A percentile compares a stretch with the other conserved stretches of the same genome.
These are phyloP conservation scores for Drosophila nannoptera DNA, from an alignment of 1,140 invertebrate genomes.

Conservation along the genomic window DNA sequence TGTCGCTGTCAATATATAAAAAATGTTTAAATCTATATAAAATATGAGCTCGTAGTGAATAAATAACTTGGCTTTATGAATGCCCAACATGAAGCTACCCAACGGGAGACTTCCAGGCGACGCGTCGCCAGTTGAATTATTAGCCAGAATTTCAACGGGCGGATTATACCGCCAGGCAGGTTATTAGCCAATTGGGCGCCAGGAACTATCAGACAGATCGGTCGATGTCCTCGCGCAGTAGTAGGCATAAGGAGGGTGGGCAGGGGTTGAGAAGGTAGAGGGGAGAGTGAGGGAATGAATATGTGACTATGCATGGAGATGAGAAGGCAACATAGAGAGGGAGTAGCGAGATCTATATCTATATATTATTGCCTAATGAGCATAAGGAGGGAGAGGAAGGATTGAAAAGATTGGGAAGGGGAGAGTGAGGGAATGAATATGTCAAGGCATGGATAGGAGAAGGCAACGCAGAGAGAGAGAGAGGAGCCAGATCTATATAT, in stretches of 20 bases:
- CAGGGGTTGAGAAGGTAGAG: too few relatives aligned
- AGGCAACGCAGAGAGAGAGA: too few relatives aligned
- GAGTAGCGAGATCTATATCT: too few relatives aligned
- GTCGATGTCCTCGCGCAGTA: constrained; percentile 7
- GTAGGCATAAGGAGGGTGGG: neutral
- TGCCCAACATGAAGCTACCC: constrained; percentile 13
- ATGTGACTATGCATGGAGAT: too few relatives aligned
- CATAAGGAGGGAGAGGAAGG: too few relatives aligned
- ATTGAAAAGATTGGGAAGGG: too few relatives aligned
- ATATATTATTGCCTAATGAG: too few relatives aligned
- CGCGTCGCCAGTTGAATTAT: constrained; percentile 20
- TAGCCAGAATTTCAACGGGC: constrained; percentile 25
- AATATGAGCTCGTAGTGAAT: constrained; percentile 52
- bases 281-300: too few relatives aligned
- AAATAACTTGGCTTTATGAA: constrained; percentile 53
- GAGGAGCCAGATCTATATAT: too few relatives aligned
- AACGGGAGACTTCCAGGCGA: constrained; percentile 52
- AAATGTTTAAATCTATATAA: constrained; percentile 11
- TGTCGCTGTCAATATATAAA: constrained; percentile 58
- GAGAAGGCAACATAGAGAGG: too few relatives aligned
- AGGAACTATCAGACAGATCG: constrained; percentile 29
- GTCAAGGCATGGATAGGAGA: too few relatives aligned
- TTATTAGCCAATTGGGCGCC: constrained; percentile 73
- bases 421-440: too few relatives aligned
- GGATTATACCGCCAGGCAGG: constrained; percentile 29